Conservation (phyloP, 1,140 invertebrate species). For the Scylla paramamosain region DNA sequence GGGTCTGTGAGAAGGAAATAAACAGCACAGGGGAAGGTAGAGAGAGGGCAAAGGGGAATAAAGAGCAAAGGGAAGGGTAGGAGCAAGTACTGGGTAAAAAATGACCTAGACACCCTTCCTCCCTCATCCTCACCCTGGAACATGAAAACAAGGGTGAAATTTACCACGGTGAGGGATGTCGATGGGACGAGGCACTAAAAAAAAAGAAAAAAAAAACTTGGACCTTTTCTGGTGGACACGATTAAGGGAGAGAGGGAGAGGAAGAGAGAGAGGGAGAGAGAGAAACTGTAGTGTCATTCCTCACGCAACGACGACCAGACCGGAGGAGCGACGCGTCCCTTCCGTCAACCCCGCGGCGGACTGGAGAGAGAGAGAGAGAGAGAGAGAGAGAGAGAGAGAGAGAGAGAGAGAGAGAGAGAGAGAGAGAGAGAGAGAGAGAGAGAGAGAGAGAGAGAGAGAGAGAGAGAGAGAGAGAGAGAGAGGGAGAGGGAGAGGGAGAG, state of each 20-base stretch:
- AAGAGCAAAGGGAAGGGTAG: not conserved
- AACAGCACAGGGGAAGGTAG: not conserved
- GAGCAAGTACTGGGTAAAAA: not conserved
- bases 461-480: not conserved
- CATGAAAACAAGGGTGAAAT: no score
- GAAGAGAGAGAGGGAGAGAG: not conserved
- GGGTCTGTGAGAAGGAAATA: not conserved
- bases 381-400: not conserved
- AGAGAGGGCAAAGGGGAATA: not conserved
- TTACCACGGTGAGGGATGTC: no score
- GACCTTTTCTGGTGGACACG: no score
- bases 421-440: not conserved
- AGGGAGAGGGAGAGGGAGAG: not conserved
- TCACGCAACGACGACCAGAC: not conserved
- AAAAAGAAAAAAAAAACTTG: not conserved
- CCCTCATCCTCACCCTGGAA: no score
- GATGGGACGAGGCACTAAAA: not conserved
- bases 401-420: not conserved
- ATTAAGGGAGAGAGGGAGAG: not conserved
- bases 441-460: not conserved
- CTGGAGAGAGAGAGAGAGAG: no score
- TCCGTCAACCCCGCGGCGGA: not conserved
- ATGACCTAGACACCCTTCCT: no score
- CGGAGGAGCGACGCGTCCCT: not conserved
- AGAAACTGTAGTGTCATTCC: not conserved